These are phyloP conservation scores for Sycobia sp. DNA, from an alignment of 1,140 invertebrate species.

Conservation along the genomic window DNA sequence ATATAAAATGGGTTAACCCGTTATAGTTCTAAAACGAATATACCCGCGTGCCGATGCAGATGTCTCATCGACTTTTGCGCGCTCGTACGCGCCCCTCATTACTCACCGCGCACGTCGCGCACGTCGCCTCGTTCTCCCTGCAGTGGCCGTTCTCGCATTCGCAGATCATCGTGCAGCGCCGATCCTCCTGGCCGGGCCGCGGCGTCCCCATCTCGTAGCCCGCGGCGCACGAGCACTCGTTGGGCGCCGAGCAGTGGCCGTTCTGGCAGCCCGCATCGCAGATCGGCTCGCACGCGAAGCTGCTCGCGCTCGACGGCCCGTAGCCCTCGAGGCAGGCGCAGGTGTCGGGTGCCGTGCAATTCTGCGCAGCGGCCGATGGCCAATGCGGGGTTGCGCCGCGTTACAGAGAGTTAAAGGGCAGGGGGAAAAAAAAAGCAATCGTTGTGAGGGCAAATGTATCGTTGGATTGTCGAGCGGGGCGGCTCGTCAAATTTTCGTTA, in stretches of 20 bases:
- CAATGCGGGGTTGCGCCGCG: too few relatives aligned
- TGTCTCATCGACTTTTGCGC: too few relatives aligned
- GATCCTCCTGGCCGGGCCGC: constrained; percentile 4
- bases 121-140: constrained; percentile 21
- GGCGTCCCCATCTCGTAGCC: constrained; percentile 35
- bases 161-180: constrained; percentile 35
- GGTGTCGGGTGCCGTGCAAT: constrained; percentile 27
- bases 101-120: constrained; percentile 18
- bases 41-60: too few relatives aligned
- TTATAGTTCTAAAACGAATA: too few relatives aligned
- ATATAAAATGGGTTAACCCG: too few relatives aligned
- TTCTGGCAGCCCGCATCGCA: constrained; percentile 36
- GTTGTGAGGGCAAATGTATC: too few relatives aligned
- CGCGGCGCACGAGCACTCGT: constrained; percentile 35
- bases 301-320: background rate
- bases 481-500: too few relatives aligned
- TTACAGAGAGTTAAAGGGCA: too few relatives aligned
- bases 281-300: constrained; percentile 30
- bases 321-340: constrained; percentile 35
- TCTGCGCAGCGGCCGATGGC: too few relatives aligned
- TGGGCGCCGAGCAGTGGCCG: constrained; percentile 37
- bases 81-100: too few relatives aligned
- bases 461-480: too few relatives aligned
- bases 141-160: constrained; percentile 39
- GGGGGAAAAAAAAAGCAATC: too few relatives aligned